Conservation (phyloP, 1,140 invertebrate species). For the Aradophagus sp. region DNA sequence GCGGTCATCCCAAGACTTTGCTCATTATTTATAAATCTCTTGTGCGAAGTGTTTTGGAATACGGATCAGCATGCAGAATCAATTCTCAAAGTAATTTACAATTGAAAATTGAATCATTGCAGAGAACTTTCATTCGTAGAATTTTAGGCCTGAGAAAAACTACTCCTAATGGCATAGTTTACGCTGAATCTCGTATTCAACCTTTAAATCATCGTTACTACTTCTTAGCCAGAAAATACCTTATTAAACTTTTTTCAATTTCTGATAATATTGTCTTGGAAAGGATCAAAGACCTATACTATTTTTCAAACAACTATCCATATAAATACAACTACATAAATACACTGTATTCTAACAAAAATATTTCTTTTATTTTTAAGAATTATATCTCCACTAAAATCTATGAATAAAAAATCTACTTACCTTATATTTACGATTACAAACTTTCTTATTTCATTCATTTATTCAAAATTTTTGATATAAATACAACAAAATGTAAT, state of each 20-base stretch:
- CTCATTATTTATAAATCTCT: slow-evolving; percentile 21
- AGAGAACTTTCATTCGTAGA: slow-evolving; percentile 7
- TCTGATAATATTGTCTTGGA: too few species aligned
- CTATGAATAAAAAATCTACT: too few species aligned
- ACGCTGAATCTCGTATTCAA: slow-evolving; percentile 13
- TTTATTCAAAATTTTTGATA: too few species aligned
- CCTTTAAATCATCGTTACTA: slow-evolving; percentile 4
- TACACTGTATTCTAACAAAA: too few species aligned
- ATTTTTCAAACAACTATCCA: too few species aligned
- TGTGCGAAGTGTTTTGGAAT: slow-evolving; percentile 15
- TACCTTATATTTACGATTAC: too few species aligned
- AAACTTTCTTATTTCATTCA: too few species aligned
- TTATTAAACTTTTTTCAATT: slow-evolving; percentile 3
- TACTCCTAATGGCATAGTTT: slow-evolving; percentile 27
- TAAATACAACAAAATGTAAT: too few species aligned
- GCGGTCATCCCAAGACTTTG: slow-evolving; percentile 17
- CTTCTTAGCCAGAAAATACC: background rate
- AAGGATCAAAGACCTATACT: too few species aligned
- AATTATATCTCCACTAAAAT: too few species aligned
- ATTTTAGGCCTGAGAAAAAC: background rate
- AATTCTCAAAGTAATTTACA: background rate
- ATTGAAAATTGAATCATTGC: slow-evolving; percentile 3
- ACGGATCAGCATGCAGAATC: background rate
- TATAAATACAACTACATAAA: too few species aligned
- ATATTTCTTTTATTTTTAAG: too few species aligned